Base-by-base conservation (phyloP, 2,113 vertebrate genomes). In the Tychaedon coryphoeus region DNA sequence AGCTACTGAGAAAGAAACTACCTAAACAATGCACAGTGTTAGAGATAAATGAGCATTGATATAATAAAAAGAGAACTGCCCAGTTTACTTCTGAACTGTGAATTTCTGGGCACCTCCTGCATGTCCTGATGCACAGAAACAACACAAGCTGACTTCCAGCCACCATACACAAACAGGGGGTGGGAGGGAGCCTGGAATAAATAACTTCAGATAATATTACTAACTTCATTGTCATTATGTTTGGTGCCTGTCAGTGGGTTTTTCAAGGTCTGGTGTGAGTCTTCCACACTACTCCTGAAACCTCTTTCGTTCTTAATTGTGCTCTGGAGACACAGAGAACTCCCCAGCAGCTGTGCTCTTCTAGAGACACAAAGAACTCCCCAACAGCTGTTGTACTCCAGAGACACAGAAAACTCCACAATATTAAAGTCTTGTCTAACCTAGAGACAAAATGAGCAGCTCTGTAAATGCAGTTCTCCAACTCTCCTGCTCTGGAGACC, bases 51-150 rank as follows among this genome's bases (percentile, higher is more conserved):
- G 8, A 69, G 29, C 38, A 19, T 20, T 18, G 14, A 50, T 4
- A 8, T 0, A 25, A 19, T 2, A 15, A 25, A 25, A 47, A 62
- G 13, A 6, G 5, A 76, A 23, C 1, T 20, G 8, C 8, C 20
- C 28, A 3, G 15, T 12, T 79, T 33, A 31, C 12, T 58, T 40
- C 8, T 34, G 12, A 67, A 42, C 34, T 22, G 6, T 3, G 6
- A 5, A 61, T 33, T 74, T 54, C 36, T 66, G 15, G 60, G 26
- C n/a, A 60, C 25, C 50, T 3, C 57, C 57, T 51, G 47, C 34
- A 5, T 4, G 20, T 33, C 64, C 0, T 15, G 5, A 9, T 0
- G 26, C 51, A 19, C 36, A 70, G 26, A 9, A n/a, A 31, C 3
- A 24, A 20, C 19, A 3, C 36, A 14, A 16, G 7, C 2, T 4